Evolutionary conservation across 2,797 vertebrate species (phyloP).

Genomic region (Emydoidea blandingii): DNA sequence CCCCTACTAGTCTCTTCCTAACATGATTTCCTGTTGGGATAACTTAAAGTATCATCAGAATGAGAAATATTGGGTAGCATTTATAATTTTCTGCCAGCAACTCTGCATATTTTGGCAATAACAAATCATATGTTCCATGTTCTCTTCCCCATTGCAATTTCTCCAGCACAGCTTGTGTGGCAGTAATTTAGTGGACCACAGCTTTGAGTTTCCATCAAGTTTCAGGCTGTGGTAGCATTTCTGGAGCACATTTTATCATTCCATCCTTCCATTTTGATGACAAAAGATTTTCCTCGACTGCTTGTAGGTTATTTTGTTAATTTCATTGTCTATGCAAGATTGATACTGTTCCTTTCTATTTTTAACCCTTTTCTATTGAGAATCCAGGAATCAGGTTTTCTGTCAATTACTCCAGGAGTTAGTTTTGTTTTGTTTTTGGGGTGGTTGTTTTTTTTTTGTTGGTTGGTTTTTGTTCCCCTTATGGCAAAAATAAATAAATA

Average conservation of each 20-base stretch:
- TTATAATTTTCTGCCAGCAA: conserved; percentile 53
- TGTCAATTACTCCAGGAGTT: not conserved
- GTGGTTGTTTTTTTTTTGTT: not conserved
- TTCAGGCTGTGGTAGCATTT: not conserved
- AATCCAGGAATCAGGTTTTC: fast-evolving
- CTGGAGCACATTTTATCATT: not conserved
- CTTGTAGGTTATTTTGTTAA: not conserved
- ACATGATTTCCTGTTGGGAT: conserved; percentile 65
- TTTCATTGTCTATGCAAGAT: not conserved
- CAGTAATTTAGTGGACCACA: fast-evolving
- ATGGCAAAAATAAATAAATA: not conserved
- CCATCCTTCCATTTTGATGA: not conserved
- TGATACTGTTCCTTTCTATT: not conserved
- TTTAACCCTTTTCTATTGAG: not conserved
- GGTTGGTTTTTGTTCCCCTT: not conserved
- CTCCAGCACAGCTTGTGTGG: not conserved
- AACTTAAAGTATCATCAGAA: conserved; percentile 56
- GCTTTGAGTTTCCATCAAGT: not conserved
- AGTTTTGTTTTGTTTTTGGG: not conserved
- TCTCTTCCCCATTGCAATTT: conserved; percentile 42
- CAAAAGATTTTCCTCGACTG: not conserved
- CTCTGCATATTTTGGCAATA: conserved; percentile 59
- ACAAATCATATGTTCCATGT: conserved; percentile 1
- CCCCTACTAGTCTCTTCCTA: conserved; percentile 42
- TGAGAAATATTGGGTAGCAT: conserved; percentile 47